phyloP scores from a whole-genome alignment of 64 coral and sea anemone genomes.

The Astreopora myriophthalma region DNA sequence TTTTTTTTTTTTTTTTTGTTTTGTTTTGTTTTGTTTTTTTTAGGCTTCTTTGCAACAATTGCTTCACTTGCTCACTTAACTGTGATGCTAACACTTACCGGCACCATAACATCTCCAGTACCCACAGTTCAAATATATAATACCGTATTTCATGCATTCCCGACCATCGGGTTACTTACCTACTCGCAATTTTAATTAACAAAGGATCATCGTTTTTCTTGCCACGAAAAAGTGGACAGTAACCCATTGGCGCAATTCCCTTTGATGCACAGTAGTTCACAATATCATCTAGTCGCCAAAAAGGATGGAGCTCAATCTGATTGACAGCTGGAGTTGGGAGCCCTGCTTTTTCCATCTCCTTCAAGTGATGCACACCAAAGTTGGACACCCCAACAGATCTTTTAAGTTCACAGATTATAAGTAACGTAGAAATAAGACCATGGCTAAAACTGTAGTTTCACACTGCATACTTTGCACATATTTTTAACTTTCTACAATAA shows the following conservation, averaged over 20 bases:
- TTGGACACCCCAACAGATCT: conserved; percentile 91
- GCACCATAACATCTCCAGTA: too few relatives aligned
- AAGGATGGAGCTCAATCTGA: conserved; percentile 88
- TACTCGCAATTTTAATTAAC: conserved; percentile 64
- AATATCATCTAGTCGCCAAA: conserved; percentile 75
- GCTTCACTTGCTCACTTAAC: too few relatives aligned
- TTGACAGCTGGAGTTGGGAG: conserved; percentile 80
- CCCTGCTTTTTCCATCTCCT: conserved; percentile 73
- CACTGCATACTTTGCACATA: too few relatives aligned
- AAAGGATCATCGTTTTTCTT: conserved; percentile 63
- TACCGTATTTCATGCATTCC: too few relatives aligned
- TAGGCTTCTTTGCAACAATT: too few relatives aligned
- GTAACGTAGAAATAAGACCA: not conserved
- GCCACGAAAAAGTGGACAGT: conserved; percentile 60
- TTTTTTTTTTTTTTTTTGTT: too few relatives aligned
- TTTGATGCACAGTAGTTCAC: conserved; percentile 72
- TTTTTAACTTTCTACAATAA: too few relatives aligned
- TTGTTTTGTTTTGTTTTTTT: too few relatives aligned
- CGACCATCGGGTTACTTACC: too few relatives aligned
- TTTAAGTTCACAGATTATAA: not conserved
- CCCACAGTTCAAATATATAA: too few relatives aligned
- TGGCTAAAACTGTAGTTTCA: not conserved
- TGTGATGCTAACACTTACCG: too few relatives aligned
- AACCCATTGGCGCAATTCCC: conserved; percentile 63
- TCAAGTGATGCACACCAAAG: conserved; percentile 76